Evolutionary conservation across 1,140 invertebrate genomes (phyloP), one percentile per base, ranked within the genome.

Genomic region (Calephelis nemesis): DNA sequence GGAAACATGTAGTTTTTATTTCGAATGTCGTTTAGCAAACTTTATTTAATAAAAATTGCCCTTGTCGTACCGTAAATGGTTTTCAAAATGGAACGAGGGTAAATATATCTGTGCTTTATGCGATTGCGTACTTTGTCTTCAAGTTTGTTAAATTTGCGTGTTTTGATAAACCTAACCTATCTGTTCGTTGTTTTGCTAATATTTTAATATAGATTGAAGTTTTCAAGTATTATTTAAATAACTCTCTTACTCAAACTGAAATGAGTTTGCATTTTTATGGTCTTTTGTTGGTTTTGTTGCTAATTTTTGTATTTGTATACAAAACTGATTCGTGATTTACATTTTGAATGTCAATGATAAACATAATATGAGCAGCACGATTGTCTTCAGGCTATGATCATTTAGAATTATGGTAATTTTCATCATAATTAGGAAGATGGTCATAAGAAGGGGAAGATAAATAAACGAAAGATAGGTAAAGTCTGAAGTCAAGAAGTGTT

Each of bases 1-100:
- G 77, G 85, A 84, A 91, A 88, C 86, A 91, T 91, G 87, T 91
- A 90, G 87, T 81, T 91, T 89, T 88, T 90, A 85, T 90, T 88
- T 85, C 85, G 75, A 83, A 87, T 87, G 81, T 85, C 87, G 74
- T 77, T 81, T 86, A 69, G 85, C 86, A 78, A 88, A 87, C 84
- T 88, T 82, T 81, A 85, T 85, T 84, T 79, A 70, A 77, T 81
- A 68, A 76, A 81, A 76, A 69, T 73, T 76, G 76, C 72, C 71
- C 63, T 62, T 48, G 81, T 78, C 75, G 48, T 63, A n/a, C 63
- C 63, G 67, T 83, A 80, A 73, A 84, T 84, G 79, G 77, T 78
- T 74, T 74, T 84, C 81, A 77, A 88, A 74, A 91, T 91, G 89
- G 89, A 91, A 78, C 65, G 78, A 67, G 87, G 89, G 89, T 91